These are phyloP conservation scores for Empis livida DNA, from an alignment of 2,888 invertebrate species.

Conservation along the genomic window DNA sequence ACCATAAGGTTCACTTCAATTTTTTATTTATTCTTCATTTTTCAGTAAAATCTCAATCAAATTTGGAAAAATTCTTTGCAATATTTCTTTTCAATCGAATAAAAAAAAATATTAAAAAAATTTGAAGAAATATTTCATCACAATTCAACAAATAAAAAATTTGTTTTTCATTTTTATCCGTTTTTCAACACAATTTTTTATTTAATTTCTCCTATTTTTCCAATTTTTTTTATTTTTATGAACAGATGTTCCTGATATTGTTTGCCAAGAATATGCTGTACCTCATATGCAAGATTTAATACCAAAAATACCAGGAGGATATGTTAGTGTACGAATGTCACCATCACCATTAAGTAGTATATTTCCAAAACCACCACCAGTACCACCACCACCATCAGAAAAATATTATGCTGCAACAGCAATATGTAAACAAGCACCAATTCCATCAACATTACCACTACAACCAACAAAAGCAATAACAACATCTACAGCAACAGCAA, in stretches of 20 bases:
- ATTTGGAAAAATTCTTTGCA: not conserved
- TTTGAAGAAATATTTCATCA: not conserved
- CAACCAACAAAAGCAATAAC: conserved; percentile 9
- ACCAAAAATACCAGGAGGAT: conserved; percentile 19
- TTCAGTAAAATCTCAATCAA: not conserved
- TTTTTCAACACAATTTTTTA: no score
- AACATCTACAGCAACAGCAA: not conserved
- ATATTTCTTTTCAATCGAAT: conserved; percentile 6
- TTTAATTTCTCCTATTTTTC: no score
- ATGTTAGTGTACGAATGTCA: conserved; percentile 24
- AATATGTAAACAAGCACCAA: conserved; percentile 38
- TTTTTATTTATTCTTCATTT: not conserved
- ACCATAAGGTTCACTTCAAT: not conserved
- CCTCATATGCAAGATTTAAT: conserved; percentile 43
- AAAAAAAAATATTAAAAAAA: conserved; percentile 10
- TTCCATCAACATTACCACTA: conserved; percentile 19
- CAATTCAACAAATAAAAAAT: conserved; percentile 8
- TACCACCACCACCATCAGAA: conserved; percentile 55
- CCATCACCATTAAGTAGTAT: conserved; percentile 38
- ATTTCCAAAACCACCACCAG: conserved; percentile 44
- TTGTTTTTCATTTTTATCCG: not conserved
- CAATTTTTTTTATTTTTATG: conserved; percentile 9
- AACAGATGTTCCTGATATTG: conserved; percentile 47
- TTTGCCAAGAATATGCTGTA: conserved; percentile 49
- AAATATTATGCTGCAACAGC: conserved; percentile 61